Evolutionary conservation across 2,113 vertebrate species (phyloP), one percentile per base, ranked within the genome.

Genomic region (Paraplagusia blochii): DNA sequence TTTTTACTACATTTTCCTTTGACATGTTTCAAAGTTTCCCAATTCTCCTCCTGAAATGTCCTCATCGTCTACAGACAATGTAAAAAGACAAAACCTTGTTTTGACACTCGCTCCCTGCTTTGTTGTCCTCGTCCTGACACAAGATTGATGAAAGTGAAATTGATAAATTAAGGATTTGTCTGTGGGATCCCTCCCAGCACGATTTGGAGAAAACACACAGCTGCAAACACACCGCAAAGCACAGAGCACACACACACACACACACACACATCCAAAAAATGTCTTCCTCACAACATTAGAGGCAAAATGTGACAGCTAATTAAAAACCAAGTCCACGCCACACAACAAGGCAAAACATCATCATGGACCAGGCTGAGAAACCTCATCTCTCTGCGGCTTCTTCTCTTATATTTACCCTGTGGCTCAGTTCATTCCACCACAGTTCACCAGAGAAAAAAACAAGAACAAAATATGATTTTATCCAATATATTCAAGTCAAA

Each of bases 361-460:
- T 62, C 43, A 47, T 17, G 66, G 44, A 42, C 50, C 49, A 47
- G 33, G 46, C 58, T 36, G 40, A 46, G 18, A 69, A 76, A 46
- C 19, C 48, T 65, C 44, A 61, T 58, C 58, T 46, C 33, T 44
- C 53, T 69, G 77, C 6, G 68, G 77, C 58, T 69, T 65, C 17
- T 38, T 62, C 47, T 65, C 65, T 68, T 33, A 62, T 22, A 58
- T 53, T 66, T 17, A 16, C 44, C 58, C n/a, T 13, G 10, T 44
- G 44, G 49, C 47, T 68, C 51, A 39, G 34, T 45, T 18, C 58
- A 42, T 57, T 39, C 42, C 45, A 15, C 34, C 34, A 40, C 13
- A 44, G 52, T 17, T 22, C 44, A 35, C 39, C 53, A 68, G 44
- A 63, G 29, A 49, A 17, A 14, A 13, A 64, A 51, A 58, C 16